phyloP scores from a whole-genome alignment of 2,888 invertebrate species.

The Endotricha flammealis region DNA sequence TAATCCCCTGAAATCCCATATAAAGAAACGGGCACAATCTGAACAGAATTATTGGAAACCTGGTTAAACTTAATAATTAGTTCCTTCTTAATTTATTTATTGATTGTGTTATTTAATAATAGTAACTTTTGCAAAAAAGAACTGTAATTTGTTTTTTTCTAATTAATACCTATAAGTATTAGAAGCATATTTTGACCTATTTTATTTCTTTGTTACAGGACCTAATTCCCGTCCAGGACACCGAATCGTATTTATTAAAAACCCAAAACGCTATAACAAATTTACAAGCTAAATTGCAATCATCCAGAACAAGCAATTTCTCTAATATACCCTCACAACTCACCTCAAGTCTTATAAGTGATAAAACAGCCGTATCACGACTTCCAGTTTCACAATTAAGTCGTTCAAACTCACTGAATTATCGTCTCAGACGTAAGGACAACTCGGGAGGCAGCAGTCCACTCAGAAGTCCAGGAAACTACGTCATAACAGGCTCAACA shows the following conservation, averaged over 20 bases:
- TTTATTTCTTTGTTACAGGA: constrained; percentile 58
- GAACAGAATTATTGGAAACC: no score
- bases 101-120: no score
- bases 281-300: constrained; percentile 77
- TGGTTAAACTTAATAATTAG: no score
- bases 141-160: no score
- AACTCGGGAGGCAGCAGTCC: constrained; percentile 62
- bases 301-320: constrained; percentile 49
- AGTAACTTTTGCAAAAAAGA: no score
- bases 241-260: constrained; percentile 77
- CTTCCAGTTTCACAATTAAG: constrained; percentile 68
- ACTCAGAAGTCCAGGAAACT: constrained; percentile 63
- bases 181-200: no score
- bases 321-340: constrained; percentile 53
- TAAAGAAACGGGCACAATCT: no score
- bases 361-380: constrained; percentile 63
- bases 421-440: constrained; percentile 59
- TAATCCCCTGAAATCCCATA: no score
- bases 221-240: constrained; percentile 68
- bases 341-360: constrained; percentile 64
- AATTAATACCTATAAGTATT: no score
- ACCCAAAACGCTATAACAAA: constrained; percentile 80
- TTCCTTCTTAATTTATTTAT: no score
- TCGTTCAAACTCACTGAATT: constrained; percentile 70
- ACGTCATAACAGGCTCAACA: constrained; percentile 66